Percentiles rank a stretch among this genome's conserved stretches.
phyloP scores from a whole-genome alignment of 2,888 invertebrate genomes.

The Caenorhabditis sp. region DNA sequence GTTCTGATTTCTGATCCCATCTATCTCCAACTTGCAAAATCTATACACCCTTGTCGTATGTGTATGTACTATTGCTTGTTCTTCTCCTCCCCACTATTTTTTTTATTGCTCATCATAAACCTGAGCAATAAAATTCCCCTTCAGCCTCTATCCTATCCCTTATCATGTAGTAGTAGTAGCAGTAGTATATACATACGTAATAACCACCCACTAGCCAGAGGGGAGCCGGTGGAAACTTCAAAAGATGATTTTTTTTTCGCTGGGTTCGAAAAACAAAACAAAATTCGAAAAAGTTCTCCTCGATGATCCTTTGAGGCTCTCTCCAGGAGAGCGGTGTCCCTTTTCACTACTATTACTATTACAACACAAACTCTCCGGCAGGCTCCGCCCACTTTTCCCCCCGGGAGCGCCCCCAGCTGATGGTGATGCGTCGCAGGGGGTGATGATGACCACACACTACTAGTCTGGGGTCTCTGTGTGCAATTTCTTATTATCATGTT shows the following conservation, averaged over 20 bases:
- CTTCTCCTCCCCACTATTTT: too few relatives aligned
- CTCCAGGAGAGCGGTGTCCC: conserved; percentile 15
- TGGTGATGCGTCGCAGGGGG: neutral
- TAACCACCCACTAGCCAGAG: neutral
- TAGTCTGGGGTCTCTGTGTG: conserved; percentile 17
- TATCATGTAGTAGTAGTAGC: neutral
- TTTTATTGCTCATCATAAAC: too few relatives aligned
- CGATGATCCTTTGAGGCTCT: neutral
- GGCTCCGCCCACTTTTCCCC: conserved; percentile 12
- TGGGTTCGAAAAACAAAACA: neutral
- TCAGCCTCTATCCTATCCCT: neutral
- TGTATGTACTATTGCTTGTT: too few relatives aligned
- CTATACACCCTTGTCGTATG: too few relatives aligned
- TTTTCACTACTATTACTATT: conserved; percentile 39
- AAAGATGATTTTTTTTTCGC: conserved; percentile 7
- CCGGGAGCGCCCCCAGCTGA: conserved; percentile 30
- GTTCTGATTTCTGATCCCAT: too few relatives aligned
- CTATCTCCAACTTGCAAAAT: too few relatives aligned
- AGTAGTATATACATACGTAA: neutral
- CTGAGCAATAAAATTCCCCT: too few relatives aligned
- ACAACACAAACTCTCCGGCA: too few relatives aligned
- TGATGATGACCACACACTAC: conserved; percentile 51
- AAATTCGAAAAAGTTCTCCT: conserved; percentile 1
- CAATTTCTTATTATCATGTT: conserved; percentile 38
- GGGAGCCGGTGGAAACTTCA: conserved; percentile 1